Base-by-base conservation (phyloP, 2,888 invertebrate species). In the Hirtodrosophila trivittata region DNA sequence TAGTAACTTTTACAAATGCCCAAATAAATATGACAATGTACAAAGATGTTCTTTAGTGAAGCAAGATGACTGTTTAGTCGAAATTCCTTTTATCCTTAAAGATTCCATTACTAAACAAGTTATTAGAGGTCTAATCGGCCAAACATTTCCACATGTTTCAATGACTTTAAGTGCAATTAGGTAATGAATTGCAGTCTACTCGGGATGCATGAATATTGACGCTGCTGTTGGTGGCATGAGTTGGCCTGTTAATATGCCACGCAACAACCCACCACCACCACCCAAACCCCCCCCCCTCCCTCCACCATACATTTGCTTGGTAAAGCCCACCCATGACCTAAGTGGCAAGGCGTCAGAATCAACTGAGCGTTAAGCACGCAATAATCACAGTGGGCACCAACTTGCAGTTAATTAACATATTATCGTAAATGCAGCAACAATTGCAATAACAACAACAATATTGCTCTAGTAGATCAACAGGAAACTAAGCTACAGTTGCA, bases 321-420 rank as follows among this genome's bases (percentile, higher is more conserved):
- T n/a, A n/a, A n/a, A n/a, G n/a, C n/a, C n/a, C 18, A 3, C 21
- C n/a, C 10, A 43, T 12, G 47, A 35, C 59, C 56, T 73, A 56
- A 72, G 67, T 62, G 67, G 62, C 73, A 42, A 62, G 63, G 68
- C 68, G 68, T 58, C 10, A 45, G 50, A 45, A 57, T 57, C 39
- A 73, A 49, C 73, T 67, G 55, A 30, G 45, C 71, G 67, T 70
- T 68, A 72, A 69, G 50, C 57, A 73, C 13, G 58, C 42, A 46
- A 59, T 82, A 82, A 78, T 74, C 82, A 67, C 65, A 45, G 63
- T 56, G 68, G n/a, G 32, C 32, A 51, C 56, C 52, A 59, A 74
- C 55, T 65, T 59, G n/a, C 57, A 87, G 81, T 86, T 84, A 84
- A 84, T 84, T 84, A 84, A 84, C 83, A 80, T 87, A 86, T 80